Conservation (phyloP, 35 echinoderm and acorn worm genomes). For the Strongylocentrotus purpuratus region DNA sequence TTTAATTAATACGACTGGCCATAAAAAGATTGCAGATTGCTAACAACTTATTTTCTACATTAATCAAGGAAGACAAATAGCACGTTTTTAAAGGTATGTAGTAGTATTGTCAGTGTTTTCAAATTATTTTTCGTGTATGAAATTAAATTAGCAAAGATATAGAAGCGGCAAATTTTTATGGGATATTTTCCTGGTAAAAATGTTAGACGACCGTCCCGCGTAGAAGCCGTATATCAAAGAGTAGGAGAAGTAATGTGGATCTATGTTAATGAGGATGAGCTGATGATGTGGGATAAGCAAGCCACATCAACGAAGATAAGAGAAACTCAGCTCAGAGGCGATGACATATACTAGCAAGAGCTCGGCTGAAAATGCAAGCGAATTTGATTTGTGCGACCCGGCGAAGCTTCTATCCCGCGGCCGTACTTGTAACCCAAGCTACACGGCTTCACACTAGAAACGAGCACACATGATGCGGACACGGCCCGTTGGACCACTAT, state of each 20-base stretch:
- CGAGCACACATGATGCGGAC: neutral
- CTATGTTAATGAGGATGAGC: conserved; percentile 11
- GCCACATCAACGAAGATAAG: neutral
- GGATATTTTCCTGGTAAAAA: no score
- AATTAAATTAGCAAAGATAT: no score
- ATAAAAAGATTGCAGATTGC: no score
- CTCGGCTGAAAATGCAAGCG: conserved; percentile 15
- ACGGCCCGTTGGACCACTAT: neutral
- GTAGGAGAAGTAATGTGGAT: neutral
- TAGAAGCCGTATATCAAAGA: neutral
- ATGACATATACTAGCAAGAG: neutral
- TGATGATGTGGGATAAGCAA: neutral
- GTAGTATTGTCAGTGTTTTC: no score
- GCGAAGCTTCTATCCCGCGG: conserved; percentile 3
- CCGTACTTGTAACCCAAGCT: conserved; percentile 9
- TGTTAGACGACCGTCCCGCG: neutral
- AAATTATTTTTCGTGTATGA: no score
- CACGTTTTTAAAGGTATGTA: no score
- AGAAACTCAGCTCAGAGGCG: neutral
- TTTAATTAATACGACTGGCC: no score
- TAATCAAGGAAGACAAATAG: no score
- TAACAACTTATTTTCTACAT: no score
- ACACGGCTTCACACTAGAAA: neutral
- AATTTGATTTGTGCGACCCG: conserved; percentile 17
- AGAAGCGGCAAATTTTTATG: no score